Base-by-base conservation (phyloP, 2,113 vertebrate genomes). In the Xerus inauris region DNA sequence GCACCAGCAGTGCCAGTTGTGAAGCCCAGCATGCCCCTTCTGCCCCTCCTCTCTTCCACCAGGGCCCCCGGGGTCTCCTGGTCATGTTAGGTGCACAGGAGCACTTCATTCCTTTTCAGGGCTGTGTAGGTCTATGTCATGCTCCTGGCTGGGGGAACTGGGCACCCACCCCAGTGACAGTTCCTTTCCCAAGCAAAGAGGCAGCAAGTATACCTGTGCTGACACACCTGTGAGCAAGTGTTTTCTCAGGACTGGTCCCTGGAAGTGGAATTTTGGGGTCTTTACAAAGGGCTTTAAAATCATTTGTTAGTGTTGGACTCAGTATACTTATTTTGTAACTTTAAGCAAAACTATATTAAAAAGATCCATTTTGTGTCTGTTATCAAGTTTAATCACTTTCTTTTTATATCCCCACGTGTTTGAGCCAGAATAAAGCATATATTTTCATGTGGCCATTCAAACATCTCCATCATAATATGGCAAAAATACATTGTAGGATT, bases 311-410 rank as follows among this genome's bases (percentile, higher is more conserved):
- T n/a, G 4, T 77, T 20, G 19, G 2, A 54, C 47, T 82, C 13
- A 2, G 0, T 13, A 0, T 57, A n/a, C 13, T 42, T 20, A n/a
- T 40, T 35, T 75, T 38, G 6, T 38, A 51, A 17, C 2, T 11
- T 32, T 45, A 87, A 38, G 32, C 45, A 80, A 51, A 28, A 51
- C 81, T 28, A 0, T n/a, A 10, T 45, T n/a, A 45, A 47, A n/a
- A 57, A 30, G 6, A 69, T 32, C 13, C 49, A 11, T 28, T 49
- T 2, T 26, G 11, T 19, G 7, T 77, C 19, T n/a, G 0, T n/a
- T 35, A 24, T 20, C 40, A 64, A 7, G 62, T 11, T 45, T 2
- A 10, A 13, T n/a, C 8, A 11, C 65, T 47, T 47, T 92, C 4
- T 87, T 80, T 57, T 77, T 47, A 16, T 76, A 8, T 38, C 24